Evolutionary conservation across 2,888 invertebrate species (phyloP).

Genomic region (Deilephila porcellus): DNA sequence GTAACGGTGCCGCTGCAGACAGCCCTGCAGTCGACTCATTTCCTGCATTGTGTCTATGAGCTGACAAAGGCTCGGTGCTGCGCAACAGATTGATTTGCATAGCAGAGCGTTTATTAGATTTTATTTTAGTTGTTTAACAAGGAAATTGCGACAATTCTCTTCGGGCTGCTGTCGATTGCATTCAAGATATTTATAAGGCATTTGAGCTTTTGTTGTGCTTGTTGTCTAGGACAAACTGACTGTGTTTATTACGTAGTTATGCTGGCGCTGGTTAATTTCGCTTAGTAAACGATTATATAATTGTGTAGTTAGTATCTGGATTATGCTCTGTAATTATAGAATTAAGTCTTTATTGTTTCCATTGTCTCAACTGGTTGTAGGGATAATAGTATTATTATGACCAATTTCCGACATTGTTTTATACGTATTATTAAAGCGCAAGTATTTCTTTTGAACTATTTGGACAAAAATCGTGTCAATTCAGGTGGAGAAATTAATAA

Average conservation of each 20-base stretch:
- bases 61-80: conserved; percentile 52
- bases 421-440: neutral
- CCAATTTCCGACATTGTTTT: neutral
- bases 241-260: conserved; percentile 20
- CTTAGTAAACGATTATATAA: conserved; percentile 24
- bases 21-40: conserved; percentile 39
- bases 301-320: neutral
- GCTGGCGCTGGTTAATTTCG: neutral
- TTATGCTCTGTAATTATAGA: conserved; percentile 1
- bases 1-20: conserved; percentile 1
- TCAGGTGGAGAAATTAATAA: too few relatives aligned
- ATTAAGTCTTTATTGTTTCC: conserved; percentile 23
- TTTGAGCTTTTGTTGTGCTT: conserved; percentile 25
- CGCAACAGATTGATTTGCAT: conserved; percentile 71
- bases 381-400: neutral
- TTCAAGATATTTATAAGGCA: conserved; percentile 28
- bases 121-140: conserved; percentile 29
- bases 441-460: neutral
- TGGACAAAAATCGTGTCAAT: too few relatives aligned
- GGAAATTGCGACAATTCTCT: conserved; percentile 35
- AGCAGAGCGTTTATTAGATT: conserved; percentile 65
- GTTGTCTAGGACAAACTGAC: conserved; percentile 18
- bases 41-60: conserved; percentile 54
- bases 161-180: conserved; percentile 22
- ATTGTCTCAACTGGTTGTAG: neutral